Evolutionary conservation across 1,140 invertebrate species (phyloP), one percentile per base, ranked within the genome.

Genomic region (Atopsyche davidsoni): DNA sequence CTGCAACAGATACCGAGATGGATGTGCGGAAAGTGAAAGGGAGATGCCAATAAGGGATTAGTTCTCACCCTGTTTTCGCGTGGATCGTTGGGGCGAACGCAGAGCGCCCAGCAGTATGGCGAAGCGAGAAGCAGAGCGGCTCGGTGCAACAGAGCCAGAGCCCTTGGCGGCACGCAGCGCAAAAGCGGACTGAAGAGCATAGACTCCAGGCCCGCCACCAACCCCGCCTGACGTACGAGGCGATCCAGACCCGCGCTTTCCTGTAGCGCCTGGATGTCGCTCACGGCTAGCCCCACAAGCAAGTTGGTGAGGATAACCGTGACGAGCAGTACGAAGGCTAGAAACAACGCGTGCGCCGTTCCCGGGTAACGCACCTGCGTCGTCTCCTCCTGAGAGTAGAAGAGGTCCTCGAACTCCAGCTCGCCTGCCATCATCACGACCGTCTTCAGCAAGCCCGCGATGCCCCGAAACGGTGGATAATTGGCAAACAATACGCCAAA

Each of bases 341-440:
- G 64, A 51, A 89, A 85, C 62, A 91, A 78, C 3, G 85, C 69
- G 59, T 91, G 87, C 0, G 86, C 75, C 0, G 87, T 90, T 1
- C 80, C 75, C 0, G 78, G 78, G 62, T 83, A 84, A 25, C 69
- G 69, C 40, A 79, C 68, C 1, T 75, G 66, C 1, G 64, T 60
- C 2, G 68, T 60, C 3, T 68, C 62, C 6, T 71, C 63, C 4
- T 82, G 69, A 13, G 77, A 72, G 59, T 85, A 89, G 61, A 91
- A 90, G 41, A 89, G 81, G 51, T 89, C 85, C 61, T 90, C 87
- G 58, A 86, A 91, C 63, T 91, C 87, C 21, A 92, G 65, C 62
- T 92, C 86, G 0, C 89, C 88, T 0, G 87, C 86, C 87, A 92
- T 89, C 88, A 92, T 91, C 34, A 90, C 85, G 2, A 91, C 79